Evolutionary conservation across 1,140 invertebrate species (phyloP), one percentile per base, ranked within the genome.

Genomic region (Drosophila ironensis): DNA sequence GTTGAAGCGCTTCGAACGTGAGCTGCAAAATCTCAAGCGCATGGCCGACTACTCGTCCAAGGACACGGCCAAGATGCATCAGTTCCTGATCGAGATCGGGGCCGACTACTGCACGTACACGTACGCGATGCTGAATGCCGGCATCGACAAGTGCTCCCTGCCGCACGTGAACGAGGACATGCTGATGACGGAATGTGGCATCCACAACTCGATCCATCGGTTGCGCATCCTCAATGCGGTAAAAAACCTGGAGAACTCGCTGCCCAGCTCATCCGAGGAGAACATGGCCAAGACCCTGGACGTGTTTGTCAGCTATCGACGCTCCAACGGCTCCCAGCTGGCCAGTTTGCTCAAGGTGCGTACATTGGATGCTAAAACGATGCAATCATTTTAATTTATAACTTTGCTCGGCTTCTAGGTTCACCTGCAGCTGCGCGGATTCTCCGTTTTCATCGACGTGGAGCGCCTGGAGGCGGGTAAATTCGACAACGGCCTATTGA

Each of bases 241-340:
- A 11, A 94, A 94, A 92, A 94, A 95, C 38, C 91, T 92, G 88
- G 93, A 92, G 91, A 94, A 91, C 88, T 93, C 90, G 67, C 90
- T 92, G 80, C 91, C 91, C 69, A 93, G 87, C 90, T 92, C 93
- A 72, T 94, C 90, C 17, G 94, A 96, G 73, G 95, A 95, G 63
- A 95, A 94, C 76, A 92, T 94, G 70, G 95, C 97, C 80, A 98
- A 98, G 90, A 95, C 94, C 3, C 91, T 98, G 46, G 98, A 99
- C 90, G 98, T 99, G 2, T 99, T 99, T 90, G 97, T 99, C 57
- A 99, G 98, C 90, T 99, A 99, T 90, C 91, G 99, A 71, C 92
- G 99, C 80, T 98, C 97, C 1, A 99, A 98, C 90, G 98, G 98
- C 48, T 99, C 98, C 16, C 98, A 99, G 90, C 91, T 99, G 67